Conservation (phyloP, 2,113 vertebrate species). For the Pseudolaguvia tuberculata region DNA sequence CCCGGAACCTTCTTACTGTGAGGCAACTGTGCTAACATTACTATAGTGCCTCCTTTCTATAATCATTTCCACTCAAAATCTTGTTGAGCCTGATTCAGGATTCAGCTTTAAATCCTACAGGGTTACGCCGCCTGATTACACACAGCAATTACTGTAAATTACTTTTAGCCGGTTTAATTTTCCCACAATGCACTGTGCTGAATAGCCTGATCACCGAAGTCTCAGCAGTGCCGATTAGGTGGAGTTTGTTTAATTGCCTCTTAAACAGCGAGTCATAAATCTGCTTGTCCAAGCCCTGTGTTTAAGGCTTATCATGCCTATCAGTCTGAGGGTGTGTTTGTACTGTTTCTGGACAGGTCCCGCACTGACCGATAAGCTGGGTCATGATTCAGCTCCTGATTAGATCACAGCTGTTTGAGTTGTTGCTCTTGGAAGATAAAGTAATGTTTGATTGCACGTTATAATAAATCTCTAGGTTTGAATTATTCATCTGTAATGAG, state of each 20-base stretch:
- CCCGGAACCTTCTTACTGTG: too few species aligned
- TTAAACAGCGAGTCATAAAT: neutral
- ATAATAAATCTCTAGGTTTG: neutral
- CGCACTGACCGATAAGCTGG: slow-evolving; percentile 23
- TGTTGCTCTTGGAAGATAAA: slow-evolving; percentile 12
- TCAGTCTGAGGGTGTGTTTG: slow-evolving; percentile 22
- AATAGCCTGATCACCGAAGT: too few species aligned
- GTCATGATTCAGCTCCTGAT: slow-evolving; percentile 26
- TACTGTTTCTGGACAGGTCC: neutral
- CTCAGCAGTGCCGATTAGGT: neutral
- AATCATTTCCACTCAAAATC: too few species aligned
- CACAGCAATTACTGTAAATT: neutral
- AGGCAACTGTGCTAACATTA: too few species aligned
- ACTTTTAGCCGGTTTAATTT: neutral
- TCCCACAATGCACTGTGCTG: neutral
- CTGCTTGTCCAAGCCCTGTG: neutral
- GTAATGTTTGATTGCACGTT: neutral
- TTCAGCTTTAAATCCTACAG: neutral
- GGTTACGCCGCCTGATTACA: neutral
- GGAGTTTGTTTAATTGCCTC: slow-evolving; percentile 20
- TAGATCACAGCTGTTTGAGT: slow-evolving; percentile 1
- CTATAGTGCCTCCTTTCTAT: too few species aligned
- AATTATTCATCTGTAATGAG: too few species aligned
- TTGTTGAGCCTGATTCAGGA: neutral
- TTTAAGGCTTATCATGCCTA: slow-evolving; percentile 22